A percentile compares a stretch with the other conserved stretches of the same genome.
Conservation (phyloP, 1,140 invertebrate species). For the Delia radicum region DNA sequence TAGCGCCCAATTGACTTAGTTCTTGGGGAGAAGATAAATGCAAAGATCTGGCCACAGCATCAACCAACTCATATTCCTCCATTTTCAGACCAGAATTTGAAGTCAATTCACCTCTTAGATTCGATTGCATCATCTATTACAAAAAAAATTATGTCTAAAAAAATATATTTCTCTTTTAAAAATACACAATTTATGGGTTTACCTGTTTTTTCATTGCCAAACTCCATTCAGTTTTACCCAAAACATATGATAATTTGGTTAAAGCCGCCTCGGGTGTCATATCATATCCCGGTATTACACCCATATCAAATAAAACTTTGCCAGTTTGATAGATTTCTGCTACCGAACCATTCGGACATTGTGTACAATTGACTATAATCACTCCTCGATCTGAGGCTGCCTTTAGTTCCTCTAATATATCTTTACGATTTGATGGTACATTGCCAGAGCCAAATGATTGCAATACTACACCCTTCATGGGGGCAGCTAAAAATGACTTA, state of each 20-base stretch:
- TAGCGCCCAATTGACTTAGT: conserved; percentile 67
- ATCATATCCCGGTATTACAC: conserved; percentile 86
- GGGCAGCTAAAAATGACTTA: conserved; percentile 76
- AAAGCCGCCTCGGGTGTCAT: conserved; percentile 95
- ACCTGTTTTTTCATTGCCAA: conserved; percentile 71
- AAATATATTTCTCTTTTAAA: background rate
- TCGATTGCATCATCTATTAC: conserved; percentile 78
- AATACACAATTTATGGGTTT: conserved; percentile 37
- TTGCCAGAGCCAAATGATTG: conserved; percentile 94
- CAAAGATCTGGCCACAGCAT: conserved; percentile 67
- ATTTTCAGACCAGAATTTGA: conserved; percentile 53
- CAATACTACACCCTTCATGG: conserved; percentile 84
- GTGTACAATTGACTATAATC: conserved; percentile 91
- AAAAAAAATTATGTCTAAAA: no score
- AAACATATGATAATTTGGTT: conserved; percentile 87
- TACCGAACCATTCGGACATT: conserved; percentile 81
- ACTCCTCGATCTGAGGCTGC: conserved; percentile 77
- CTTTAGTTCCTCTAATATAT: conserved; percentile 75
- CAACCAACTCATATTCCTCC: conserved; percentile 60
- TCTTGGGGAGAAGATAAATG: conserved; percentile 69
- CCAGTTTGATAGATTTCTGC: conserved; percentile 81
- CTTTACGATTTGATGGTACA: conserved; percentile 79
- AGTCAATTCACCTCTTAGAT: conserved; percentile 65
- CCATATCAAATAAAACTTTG: conserved; percentile 62
- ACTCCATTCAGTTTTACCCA: conserved; percentile 80